These are phyloP conservation scores for Lethenteron reissneri DNA, from an alignment of 2,113 vertebrate species.

Conservation along the genomic window DNA sequence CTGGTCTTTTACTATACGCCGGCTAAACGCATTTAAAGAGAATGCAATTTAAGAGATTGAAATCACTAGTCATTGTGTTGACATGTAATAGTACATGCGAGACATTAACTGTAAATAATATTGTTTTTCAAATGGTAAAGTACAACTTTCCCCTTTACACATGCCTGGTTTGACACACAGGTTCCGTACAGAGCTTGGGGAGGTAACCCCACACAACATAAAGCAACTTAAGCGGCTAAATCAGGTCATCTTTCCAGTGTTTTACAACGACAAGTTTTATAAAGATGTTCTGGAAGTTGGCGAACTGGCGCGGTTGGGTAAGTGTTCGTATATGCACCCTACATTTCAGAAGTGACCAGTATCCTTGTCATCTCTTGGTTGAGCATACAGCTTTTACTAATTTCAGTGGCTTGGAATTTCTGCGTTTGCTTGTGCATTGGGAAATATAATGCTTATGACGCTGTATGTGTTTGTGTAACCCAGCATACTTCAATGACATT, in stretches of 20 bases:
- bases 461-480: conserved; percentile 10
- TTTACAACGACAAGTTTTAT: conserved; percentile 99
- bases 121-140: not conserved
- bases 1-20: too few species aligned
- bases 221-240: conserved; percentile 96
- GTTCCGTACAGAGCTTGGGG: conserved; percentile 99
- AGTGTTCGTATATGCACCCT: conserved; percentile 5
- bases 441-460: too few species aligned
- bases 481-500: conserved; percentile 99
- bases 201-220: conserved; percentile 99
- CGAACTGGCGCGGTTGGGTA: conserved; percentile 95
- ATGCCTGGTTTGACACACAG: conserved; percentile 79
- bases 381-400: too few species aligned
- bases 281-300: conserved; percentile 98
- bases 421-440: too few species aligned
- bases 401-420: too few species aligned
- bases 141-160: conserved; percentile 8
- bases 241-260: conserved; percentile 98
- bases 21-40: not conserved
- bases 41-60: not conserved
- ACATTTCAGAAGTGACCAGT: too few species aligned
- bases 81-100: not conserved
- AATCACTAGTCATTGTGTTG: not conserved
- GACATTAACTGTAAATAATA: not conserved
- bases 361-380: too few species aligned